phyloP scores from a whole-genome alignment of 2,113 vertebrate species.

The Bos javanicus region DNA sequence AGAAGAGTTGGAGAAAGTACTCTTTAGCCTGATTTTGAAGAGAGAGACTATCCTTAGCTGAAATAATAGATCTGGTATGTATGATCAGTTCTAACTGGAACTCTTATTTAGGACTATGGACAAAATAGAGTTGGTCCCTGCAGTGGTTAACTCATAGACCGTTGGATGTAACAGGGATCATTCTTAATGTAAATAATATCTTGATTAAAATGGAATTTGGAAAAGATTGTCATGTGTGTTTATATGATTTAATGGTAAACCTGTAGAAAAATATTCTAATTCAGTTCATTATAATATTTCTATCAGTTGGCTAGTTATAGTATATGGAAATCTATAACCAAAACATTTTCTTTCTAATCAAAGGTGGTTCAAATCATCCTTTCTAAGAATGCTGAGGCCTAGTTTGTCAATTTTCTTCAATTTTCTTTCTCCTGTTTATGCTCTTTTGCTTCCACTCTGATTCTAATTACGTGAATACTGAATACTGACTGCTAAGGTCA shows the following conservation, averaged over 20 bases:
- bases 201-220: constrained; percentile 11
- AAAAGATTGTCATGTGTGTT: not conserved
- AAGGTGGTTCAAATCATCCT: not conserved
- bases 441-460: not conserved
- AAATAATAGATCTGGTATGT: not conserved
- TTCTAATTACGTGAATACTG: not conserved
- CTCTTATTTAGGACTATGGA: not conserved
- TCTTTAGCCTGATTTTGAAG: not conserved
- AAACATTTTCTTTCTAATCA: not conserved
- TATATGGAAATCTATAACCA: not conserved
- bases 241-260: not conserved
- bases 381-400: not conserved
- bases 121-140: not conserved
- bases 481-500: not conserved
- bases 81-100: not conserved
- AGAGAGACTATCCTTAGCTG: not conserved
- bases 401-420: not conserved
- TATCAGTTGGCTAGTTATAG: not conserved
- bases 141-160: not conserved
- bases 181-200: not conserved
- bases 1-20: not conserved
- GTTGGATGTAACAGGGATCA: not conserved
- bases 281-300: not conserved
- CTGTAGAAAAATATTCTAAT: not conserved
- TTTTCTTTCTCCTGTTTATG: not conserved